These are phyloP conservation scores for Platygyra sinensis DNA, from an alignment of 64 coral and sea anemone genomes.

Conservation along the genomic window DNA sequence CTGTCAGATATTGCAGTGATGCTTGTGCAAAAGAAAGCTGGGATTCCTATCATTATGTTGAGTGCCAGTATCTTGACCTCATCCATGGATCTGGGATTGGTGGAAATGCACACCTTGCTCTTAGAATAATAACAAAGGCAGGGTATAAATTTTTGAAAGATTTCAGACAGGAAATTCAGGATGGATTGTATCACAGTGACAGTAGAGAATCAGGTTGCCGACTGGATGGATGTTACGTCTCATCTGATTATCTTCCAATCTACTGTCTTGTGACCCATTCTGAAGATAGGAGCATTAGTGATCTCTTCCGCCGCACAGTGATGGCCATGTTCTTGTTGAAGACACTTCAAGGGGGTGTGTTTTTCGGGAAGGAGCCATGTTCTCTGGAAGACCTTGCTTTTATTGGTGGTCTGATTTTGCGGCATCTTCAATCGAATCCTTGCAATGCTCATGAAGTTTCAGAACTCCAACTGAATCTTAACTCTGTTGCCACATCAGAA, in stretches of 20 bases:
- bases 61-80: conserved; percentile 78
- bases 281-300: conserved; percentile 65
- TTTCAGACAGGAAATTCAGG: conserved; percentile 18
- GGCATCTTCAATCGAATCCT: conserved; percentile 84
- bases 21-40: conserved; percentile 77
- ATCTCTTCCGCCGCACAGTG: conserved; percentile 87
- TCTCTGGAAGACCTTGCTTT: conserved; percentile 32
- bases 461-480: conserved; percentile 69
- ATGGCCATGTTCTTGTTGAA: conserved; percentile 77
- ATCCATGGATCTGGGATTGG: conserved; percentile 67
- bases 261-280: conserved; percentile 87
- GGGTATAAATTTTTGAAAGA: conserved; percentile 56
- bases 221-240: conserved; percentile 55
- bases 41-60: conserved; percentile 77
- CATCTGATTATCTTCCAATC: conserved; percentile 76
- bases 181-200: background rate
- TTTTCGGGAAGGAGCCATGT: conserved; percentile 17
- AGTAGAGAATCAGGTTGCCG: conserved; percentile 46
- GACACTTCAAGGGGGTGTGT: conserved; percentile 58
- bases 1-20: conserved; percentile 80
- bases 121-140: conserved; percentile 78
- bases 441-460: conserved; percentile 98
- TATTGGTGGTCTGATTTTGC: conserved; percentile 75
- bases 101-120: conserved; percentile 77
- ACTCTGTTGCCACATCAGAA: conserved; percentile 82